These are phyloP conservation scores for Cranoglanis bouderius DNA, from an alignment of 2,113 vertebrate species.

Conservation along the genomic window DNA sequence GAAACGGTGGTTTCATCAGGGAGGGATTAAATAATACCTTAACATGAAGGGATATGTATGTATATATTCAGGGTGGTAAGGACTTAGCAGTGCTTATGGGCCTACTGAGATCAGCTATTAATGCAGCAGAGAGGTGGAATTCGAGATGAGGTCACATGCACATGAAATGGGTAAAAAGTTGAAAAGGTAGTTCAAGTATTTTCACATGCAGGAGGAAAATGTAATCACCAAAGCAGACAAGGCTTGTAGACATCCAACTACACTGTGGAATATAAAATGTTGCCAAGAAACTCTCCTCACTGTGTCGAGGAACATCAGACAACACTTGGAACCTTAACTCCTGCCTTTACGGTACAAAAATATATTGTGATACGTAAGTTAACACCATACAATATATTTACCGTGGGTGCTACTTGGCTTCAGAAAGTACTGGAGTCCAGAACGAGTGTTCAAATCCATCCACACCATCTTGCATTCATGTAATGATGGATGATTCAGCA, in stretches of 20 bases:
- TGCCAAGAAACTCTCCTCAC: not conserved
- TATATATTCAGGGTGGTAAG: not conserved
- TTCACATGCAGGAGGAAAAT: not conserved
- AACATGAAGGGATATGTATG: not conserved
- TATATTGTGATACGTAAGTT: not conserved
- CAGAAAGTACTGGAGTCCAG: not conserved
- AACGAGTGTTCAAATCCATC: not conserved
- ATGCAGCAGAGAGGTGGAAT: not conserved
- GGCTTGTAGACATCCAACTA: not conserved
- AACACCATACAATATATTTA: not conserved
- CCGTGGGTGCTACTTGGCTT: no score
- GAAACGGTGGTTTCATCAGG: conserved; percentile 18
- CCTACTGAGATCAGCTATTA: not conserved
- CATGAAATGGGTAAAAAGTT: not conserved
- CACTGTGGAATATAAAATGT: not conserved
- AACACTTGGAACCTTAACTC: not conserved
- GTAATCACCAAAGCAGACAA: not conserved
- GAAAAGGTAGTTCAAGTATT: not conserved
- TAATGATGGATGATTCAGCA: no score
- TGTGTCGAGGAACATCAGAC: not conserved
- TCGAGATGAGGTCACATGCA: not conserved
- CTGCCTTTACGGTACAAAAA: not conserved
- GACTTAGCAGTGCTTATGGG: not conserved
- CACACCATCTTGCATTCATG: not conserved
- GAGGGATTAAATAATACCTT: not conserved